Conservation (phyloP, 2,797 vertebrate genomes). For the Salarias fasciatus region DNA sequence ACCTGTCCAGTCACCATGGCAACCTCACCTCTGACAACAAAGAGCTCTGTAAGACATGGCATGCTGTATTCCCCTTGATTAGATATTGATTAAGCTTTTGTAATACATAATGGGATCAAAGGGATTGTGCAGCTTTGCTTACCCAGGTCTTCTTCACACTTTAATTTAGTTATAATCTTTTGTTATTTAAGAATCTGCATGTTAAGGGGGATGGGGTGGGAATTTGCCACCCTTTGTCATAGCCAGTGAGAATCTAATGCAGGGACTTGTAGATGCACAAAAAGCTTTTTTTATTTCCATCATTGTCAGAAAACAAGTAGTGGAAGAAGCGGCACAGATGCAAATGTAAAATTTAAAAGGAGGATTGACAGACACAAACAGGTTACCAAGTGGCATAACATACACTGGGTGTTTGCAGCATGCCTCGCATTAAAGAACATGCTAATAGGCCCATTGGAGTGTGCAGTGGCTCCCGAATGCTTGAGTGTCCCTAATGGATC, state of each 20-base stretch:
- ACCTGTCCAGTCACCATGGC: conserved; percentile 82
- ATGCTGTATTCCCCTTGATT: conserved; percentile 84
- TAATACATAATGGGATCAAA: conserved; percentile 87
- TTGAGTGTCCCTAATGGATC: conserved; percentile 74
- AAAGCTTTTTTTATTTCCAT: conserved; percentile 14
- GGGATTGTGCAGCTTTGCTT: conserved; percentile 79
- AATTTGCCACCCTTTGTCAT: conserved; percentile 63
- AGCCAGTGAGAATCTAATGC: conserved; percentile 44
- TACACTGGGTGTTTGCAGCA: conserved; percentile 50
- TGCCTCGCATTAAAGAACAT: conserved; percentile 64
- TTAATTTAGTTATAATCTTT: conserved; percentile 81
- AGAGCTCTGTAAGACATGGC: conserved; percentile 81
- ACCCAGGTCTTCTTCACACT: conserved; percentile 73
- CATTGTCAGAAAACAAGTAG: conserved; percentile 7
- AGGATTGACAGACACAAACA: conserved; percentile 44
- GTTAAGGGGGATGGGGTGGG: conserved; percentile 67
- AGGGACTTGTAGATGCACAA: conserved; percentile 36
- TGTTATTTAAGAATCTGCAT: conserved; percentile 81
- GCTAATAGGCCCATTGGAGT: conserved; percentile 64
- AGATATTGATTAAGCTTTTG: conserved; percentile 89
- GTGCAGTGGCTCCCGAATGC: conserved; percentile 58
- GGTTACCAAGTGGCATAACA: conserved; percentile 43
- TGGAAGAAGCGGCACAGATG: conserved; percentile 26
- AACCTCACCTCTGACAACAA: conserved; percentile 85
- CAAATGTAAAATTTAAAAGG: conserved; percentile 49